A percentile compares a stretch with the other conserved stretches of the same genome.
These are phyloP conservation scores for Itoplectis maculator DNA, from an alignment of 2,888 invertebrate species.

Conservation along the genomic window DNA sequence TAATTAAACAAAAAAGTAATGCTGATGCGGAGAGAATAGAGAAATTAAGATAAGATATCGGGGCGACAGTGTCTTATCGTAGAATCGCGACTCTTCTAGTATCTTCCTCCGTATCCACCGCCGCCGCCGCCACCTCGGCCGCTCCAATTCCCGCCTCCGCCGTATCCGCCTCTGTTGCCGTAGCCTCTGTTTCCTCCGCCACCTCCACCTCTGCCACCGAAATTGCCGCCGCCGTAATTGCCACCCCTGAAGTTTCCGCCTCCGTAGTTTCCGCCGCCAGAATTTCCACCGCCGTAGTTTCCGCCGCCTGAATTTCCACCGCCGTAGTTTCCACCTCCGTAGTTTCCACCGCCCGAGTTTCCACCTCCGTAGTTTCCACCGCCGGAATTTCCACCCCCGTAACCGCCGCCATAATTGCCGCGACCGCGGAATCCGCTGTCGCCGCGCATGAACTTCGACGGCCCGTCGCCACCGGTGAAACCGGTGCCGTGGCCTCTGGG, in stretches of 20 bases:
- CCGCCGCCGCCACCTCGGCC: background rate
- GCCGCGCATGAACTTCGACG: conserved; percentile 84
- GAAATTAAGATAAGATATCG: background rate
- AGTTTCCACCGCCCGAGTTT: conserved; percentile 64
- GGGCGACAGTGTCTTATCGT: background rate
- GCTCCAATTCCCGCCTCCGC: background rate
- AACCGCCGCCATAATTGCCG: conserved; percentile 68
- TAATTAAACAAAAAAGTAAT: background rate
- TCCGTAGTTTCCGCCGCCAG: conserved; percentile 14
- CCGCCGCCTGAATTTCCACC: conserved; percentile 56
- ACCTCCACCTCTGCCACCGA: conserved; percentile 34
- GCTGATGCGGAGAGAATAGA: background rate
- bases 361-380: conserved; percentile 19
- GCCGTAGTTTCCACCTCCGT: conserved; percentile 75
- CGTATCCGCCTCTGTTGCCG: background rate
- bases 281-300: conserved; percentile 58
- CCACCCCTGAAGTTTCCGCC: conserved; percentile 62
- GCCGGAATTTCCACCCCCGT: conserved; percentile 53
- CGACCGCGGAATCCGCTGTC: conserved; percentile 71
- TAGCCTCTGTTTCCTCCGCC: background rate
- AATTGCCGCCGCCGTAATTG: conserved; percentile 74
- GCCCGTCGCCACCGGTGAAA: conserved; percentile 80
- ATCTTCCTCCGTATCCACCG: conserved; percentile 1
- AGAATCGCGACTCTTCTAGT: background rate
- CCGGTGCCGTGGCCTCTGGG: conserved; percentile 83